A percentile compares a stretch with the other conserved stretches of the same genome.
These are phyloP conservation scores for Lithobates sylvaticus DNA, from an alignment of 2,797 vertebrate species.

Conservation along the genomic window DNA sequence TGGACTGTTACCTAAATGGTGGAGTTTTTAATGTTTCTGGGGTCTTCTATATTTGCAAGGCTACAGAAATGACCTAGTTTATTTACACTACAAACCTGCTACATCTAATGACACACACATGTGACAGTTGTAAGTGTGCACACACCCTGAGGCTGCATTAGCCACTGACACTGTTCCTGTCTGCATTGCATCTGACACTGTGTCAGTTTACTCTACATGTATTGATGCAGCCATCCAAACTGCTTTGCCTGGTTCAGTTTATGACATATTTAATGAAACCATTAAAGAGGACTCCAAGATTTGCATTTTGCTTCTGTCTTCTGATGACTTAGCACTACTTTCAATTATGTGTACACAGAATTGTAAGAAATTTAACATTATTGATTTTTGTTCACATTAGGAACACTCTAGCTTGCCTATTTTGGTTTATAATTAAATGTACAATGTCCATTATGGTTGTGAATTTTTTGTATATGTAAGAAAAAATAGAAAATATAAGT, in stretches of 20 bases:
- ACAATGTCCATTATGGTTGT: background rate
- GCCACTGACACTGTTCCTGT: background rate
- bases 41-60: too few species aligned
- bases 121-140: too few species aligned
- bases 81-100: too few species aligned
- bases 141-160: too few species aligned
- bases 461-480: background rate
- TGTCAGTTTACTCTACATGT: background rate
- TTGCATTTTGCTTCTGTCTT: background rate
- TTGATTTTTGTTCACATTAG: background rate
- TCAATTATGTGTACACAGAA: background rate
- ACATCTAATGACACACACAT: too few species aligned
- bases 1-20: too few species aligned
- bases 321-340: background rate
- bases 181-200: background rate
- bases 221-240: background rate
- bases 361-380: background rate
- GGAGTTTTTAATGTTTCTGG: too few species aligned
- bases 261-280: background rate
- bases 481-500: background rate
- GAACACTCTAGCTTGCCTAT: background rate
- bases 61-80: too few species aligned
- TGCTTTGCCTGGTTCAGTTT: background rate
- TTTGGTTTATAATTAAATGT: background rate
- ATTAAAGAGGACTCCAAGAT: background rate